Base-by-base conservation (phyloP, 2,113 vertebrate species). In the Machaerirhynchus nigripectus region DNA sequence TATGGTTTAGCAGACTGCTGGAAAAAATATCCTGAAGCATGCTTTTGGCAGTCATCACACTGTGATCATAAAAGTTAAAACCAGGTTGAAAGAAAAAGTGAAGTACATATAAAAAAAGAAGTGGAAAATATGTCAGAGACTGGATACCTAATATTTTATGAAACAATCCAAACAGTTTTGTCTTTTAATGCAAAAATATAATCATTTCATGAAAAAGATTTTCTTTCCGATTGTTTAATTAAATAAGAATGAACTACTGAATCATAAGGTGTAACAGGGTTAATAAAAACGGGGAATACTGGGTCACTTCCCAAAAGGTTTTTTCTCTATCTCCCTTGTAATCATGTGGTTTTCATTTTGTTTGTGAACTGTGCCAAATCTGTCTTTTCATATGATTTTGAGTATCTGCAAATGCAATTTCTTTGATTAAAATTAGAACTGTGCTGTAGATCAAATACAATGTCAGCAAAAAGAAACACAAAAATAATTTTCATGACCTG, bases 281-380 rank as follows among this genome's bases (percentile, higher is more conserved):
- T 94, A 87, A 71, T 81, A 35, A 78, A 89, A 60, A 10, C 60
- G 50, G 33, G 42, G 87, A 85, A 42, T 61, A 79, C 26, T 31
- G 21, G 49, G 21, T 78, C 3, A 15, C 47, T 85, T 85, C 40
- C 90, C 71, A 70, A 40, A 80, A 23, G 22, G 11, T 53, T 77
- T 37, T 87, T 82, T 84, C 24, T 81, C 75, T 73, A 26, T 74
- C 63, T 93, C 53, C 20, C 55, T 61, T 83, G 65, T 83, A 86
- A 15, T 82, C 82, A 92, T 80, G 28, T 91, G 74, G 65, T 65
- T 96, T 91, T 79, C 76, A 95, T 95, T 94, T 96, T 90, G 56
- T 85, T 90, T 74, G 56, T 56, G 92, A 89, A 60, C 60, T 69
- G 81, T 97, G 83, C 95, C 85, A 92, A n/a, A 87, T 82, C 56